Percentiles rank a stretch among this genome's conserved stretches.
These are phyloP conservation scores for Sturmia bella DNA, from an alignment of 2,888 invertebrate genomes.

Conservation along the genomic window DNA sequence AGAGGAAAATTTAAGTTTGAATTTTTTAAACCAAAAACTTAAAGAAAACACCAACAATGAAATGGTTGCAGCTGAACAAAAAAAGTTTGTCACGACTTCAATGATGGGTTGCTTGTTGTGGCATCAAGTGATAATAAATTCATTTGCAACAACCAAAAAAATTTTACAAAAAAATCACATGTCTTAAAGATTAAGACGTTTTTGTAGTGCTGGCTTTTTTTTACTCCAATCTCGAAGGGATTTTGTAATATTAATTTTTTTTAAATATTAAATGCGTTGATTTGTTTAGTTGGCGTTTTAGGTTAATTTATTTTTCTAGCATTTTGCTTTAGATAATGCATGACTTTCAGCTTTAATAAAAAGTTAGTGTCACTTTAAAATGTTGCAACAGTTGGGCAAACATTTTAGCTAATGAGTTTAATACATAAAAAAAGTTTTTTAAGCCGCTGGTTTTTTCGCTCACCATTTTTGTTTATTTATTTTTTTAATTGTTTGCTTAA, in stretches of 20 bases:
- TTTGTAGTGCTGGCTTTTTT: conserved; percentile 4
- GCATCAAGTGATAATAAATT: conserved; percentile 47
- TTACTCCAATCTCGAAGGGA: conserved; percentile 34
- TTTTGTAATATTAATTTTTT: conserved; percentile 66
- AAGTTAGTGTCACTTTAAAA: conserved; percentile 20
- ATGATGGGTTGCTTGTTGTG: conserved; percentile 46
- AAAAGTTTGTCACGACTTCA: conserved; percentile 68
- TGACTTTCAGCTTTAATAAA: background rate
- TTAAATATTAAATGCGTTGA: conserved; percentile 63
- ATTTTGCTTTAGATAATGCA: background rate
- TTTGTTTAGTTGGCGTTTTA: conserved; percentile 19
- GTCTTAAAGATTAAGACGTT: conserved; percentile 14
- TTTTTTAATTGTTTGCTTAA: conserved; percentile 16
- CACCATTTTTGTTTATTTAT: conserved; percentile 48
- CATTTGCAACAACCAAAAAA: conserved; percentile 1
- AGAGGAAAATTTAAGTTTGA: conserved; percentile 39
- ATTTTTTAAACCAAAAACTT: background rate
- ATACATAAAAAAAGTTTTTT: conserved; percentile 34
- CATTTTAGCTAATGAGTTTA: conserved; percentile 18
- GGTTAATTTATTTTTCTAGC: background rate
- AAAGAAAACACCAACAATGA: conserved; percentile 19
- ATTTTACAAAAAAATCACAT: conserved; percentile 31
- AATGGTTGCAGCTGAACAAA: conserved; percentile 32
- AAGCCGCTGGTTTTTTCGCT: conserved; percentile 12
- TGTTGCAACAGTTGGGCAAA: conserved; percentile 25